Percentiles rank a stretch among this genome's conserved stretches.
Evolutionary conservation across 2,888 invertebrate genomes (phyloP).

Genomic region (Acrobasis repandana): DNA sequence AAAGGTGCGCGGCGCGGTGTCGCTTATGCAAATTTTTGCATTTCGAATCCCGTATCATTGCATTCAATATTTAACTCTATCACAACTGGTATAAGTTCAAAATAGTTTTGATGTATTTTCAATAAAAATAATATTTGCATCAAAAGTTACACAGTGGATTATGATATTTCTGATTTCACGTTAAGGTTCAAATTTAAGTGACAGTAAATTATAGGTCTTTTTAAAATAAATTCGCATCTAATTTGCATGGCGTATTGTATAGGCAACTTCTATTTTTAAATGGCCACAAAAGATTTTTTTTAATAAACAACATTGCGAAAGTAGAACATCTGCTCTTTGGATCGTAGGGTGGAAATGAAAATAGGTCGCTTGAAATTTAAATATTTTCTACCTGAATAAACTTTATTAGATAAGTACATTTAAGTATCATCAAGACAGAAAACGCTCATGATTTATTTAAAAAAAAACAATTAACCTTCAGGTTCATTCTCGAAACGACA

Average conservation of each 20-base stretch:
- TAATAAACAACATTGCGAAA: slow-evolving; percentile 75
- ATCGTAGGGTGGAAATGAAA: slow-evolving; percentile 35
- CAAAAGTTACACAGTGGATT: slow-evolving; percentile 41
- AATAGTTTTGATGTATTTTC: slow-evolving; percentile 26
- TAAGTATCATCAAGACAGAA: too few relatives aligned
- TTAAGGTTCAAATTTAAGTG: slow-evolving; percentile 45
- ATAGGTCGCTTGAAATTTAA: slow-evolving; percentile 41
- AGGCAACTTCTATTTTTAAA: slow-evolving; percentile 76
- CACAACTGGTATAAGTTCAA: slow-evolving; percentile 30
- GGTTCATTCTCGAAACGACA: too few relatives aligned
- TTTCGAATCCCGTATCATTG: slow-evolving; percentile 36
- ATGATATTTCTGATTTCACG: slow-evolving; percentile 37
- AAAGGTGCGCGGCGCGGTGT: slow-evolving; percentile 73
- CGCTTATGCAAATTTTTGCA: slow-evolving; percentile 73
- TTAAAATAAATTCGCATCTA: slow-evolving; percentile 50
- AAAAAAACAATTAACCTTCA: too few relatives aligned
- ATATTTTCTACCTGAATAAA: slow-evolving; percentile 30
- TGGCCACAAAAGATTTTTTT: slow-evolving; percentile 80
- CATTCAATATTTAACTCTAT: slow-evolving; percentile 41
- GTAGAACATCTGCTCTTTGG: slow-evolving; percentile 75
- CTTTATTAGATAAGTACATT: background rate
- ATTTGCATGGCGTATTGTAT: slow-evolving; percentile 81
- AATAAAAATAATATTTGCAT: slow-evolving; percentile 60
- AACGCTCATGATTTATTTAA: too few relatives aligned
- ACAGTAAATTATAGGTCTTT: slow-evolving; percentile 38